Evolutionary conservation across 2,888 invertebrate genomes (phyloP).

Genomic region (Glyphotaelius pellucidus): DNA sequence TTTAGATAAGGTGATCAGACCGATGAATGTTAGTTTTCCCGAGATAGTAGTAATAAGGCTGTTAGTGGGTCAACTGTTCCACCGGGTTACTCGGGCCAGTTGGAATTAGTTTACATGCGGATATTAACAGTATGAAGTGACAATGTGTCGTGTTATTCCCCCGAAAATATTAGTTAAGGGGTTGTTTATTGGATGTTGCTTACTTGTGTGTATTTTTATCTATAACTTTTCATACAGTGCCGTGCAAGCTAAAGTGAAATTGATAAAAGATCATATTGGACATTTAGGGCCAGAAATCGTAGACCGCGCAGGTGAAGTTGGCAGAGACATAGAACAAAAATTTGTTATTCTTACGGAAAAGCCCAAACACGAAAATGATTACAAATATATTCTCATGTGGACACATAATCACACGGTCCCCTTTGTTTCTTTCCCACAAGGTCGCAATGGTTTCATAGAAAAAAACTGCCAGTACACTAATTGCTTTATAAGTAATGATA

Average conservation of each 20-base stretch:
- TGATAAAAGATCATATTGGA: not conserved
- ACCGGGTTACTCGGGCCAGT: not conserved
- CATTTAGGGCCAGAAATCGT: not conserved
- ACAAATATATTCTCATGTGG: constrained; percentile 71
- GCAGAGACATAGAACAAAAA: not conserved
- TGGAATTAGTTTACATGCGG: not conserved
- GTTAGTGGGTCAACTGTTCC: not conserved
- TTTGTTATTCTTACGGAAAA: not conserved
- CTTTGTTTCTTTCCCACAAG: constrained; percentile 69
- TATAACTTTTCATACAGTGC: not conserved
- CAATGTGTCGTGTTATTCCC: not conserved
- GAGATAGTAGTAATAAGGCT: not conserved
- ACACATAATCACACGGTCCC: constrained; percentile 68
- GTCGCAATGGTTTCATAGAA: constrained; percentile 68
- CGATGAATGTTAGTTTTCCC: not conserved
- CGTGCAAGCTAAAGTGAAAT: not conserved
- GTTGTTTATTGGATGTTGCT: not conserved
- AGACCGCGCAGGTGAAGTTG: not conserved
- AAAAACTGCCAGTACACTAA: constrained; percentile 70
- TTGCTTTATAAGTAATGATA: constrained; percentile 70
- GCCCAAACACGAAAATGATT: not conserved
- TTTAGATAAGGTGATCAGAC: not conserved
- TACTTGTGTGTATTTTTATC: not conserved
- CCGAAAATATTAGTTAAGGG: not conserved
- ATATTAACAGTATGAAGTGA: not conserved